Base-by-base conservation (phyloP, 2,888 invertebrate genomes). In the Pyrrhosoma nymphula region DNA sequence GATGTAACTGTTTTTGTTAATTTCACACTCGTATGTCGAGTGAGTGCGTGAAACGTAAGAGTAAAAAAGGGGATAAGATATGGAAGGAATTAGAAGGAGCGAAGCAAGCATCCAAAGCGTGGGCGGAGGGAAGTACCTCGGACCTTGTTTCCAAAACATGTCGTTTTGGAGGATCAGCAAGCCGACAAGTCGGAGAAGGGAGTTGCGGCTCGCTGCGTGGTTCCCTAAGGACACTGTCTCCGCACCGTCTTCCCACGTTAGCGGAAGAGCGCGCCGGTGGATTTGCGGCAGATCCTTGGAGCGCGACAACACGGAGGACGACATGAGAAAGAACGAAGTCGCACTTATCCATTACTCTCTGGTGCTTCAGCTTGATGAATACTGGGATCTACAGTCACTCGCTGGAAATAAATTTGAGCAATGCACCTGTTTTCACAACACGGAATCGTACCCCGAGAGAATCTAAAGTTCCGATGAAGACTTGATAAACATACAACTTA, bases 71-170 rank as follows among this genome's bases (percentile, higher is more conserved):
- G 88, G 2, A 23, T 0, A 39, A 47, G 88, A 88, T 47, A 4
- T 23, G 8, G 88, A 88, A 47, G 47, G 88, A 47, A 39, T 18
- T 39, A 16, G 69, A 69, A 69, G 69, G 26, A 26, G n/a, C 69
- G n/a, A 69, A 47, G 23, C 39, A 88, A 14, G 88, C 18, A 88
- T 88, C 47, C 47, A 47, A n/a, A 10, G 89, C n/a, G 89, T 56
- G 89, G 55, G 55, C 14, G 89, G n/a, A 89, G 18, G 55, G 56
- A 20, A 55, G 89, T 89, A 89, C 56, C 89, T 88, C 88, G 47
- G 1, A 0, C n/a, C 89, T 89, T 89, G 89, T 89, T 89, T 89
- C 55, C 89, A 89, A 89, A 89, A 89, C 89, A 89, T 89, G 89
- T 89, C 89, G 47, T n/a, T n/a, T 89, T 26, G 2, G 55, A n/a